phyloP scores from a whole-genome alignment of 2,888 invertebrate species.

The Eristalis tenax region DNA sequence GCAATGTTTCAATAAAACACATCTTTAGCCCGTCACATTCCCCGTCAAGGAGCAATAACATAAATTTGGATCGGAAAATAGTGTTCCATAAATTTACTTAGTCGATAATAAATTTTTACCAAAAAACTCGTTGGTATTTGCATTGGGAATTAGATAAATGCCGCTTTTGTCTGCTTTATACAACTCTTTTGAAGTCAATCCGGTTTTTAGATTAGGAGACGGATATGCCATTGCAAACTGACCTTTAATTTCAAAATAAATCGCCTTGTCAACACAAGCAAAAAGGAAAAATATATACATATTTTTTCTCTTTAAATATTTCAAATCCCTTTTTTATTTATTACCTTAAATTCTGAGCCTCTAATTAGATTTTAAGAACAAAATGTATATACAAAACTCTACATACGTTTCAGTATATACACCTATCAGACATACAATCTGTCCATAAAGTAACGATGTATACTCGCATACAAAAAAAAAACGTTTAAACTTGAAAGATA shows the following conservation, averaged over 20 bases:
- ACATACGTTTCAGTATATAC: background rate
- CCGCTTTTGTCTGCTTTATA: constrained; percentile 25
- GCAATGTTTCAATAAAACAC: background rate
- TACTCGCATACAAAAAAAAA: background rate
- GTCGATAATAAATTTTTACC: constrained; percentile 60
- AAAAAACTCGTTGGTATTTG: constrained; percentile 54
- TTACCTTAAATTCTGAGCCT: background rate
- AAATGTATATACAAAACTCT: background rate
- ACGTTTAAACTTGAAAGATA: background rate
- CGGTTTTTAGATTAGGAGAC: constrained; percentile 28
- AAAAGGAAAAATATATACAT: background rate
- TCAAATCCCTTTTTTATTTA: background rate
- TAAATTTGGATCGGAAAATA: constrained; percentile 39
- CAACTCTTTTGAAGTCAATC: constrained; percentile 2
- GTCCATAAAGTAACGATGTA: background rate
- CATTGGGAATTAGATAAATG: constrained; percentile 57
- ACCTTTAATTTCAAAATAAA: constrained; percentile 39
- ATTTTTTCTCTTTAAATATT: background rate
- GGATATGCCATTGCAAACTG: constrained; percentile 27
- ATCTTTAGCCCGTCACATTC: constrained; percentile 13
- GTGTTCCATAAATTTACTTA: constrained; percentile 47
- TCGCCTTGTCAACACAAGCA: background rate
- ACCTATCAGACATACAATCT: background rate
- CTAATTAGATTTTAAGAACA: background rate
- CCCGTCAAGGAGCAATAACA: constrained; percentile 35